phyloP scores from a whole-genome alignment of 2,888 invertebrate genomes.

The Teinopalpus imperialis region DNA sequence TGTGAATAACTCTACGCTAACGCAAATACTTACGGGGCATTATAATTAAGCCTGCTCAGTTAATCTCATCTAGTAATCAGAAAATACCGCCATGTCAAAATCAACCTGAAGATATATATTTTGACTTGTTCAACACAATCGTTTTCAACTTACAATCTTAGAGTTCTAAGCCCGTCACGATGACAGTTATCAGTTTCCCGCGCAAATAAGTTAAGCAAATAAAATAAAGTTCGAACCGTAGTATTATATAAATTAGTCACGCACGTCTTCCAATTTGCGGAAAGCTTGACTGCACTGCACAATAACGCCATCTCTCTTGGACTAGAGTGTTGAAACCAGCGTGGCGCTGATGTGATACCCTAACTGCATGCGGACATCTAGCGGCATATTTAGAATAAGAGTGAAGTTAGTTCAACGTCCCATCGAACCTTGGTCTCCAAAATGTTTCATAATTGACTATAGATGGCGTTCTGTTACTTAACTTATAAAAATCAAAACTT shows the following conservation, averaged over 20 bases:
- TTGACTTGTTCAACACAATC: too few species aligned
- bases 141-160: too few species aligned
- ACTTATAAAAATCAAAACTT: conserved; percentile 2
- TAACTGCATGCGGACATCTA: conserved; percentile 22
- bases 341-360: conserved; percentile 1
- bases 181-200: conserved; percentile 2
- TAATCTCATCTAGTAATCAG: too few species aligned
- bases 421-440: background rate
- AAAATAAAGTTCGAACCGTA: background rate
- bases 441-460: background rate
- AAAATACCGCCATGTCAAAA: too few species aligned
- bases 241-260: background rate
- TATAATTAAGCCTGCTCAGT: too few species aligned
- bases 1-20: too few species aligned
- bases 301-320: conserved; percentile 23
- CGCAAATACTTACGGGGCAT: too few species aligned
- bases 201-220: background rate
- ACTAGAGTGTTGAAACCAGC: background rate
- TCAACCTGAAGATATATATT: too few species aligned
- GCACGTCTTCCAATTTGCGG: background rate
- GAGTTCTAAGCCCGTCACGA: too few species aligned
- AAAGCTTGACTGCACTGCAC: background rate
- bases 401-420: background rate
- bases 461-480: conserved; percentile 13
- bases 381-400: conserved; percentile 12